phyloP scores from a whole-genome alignment of 2,888 invertebrate genomes.

The Polymixis lichenea region DNA sequence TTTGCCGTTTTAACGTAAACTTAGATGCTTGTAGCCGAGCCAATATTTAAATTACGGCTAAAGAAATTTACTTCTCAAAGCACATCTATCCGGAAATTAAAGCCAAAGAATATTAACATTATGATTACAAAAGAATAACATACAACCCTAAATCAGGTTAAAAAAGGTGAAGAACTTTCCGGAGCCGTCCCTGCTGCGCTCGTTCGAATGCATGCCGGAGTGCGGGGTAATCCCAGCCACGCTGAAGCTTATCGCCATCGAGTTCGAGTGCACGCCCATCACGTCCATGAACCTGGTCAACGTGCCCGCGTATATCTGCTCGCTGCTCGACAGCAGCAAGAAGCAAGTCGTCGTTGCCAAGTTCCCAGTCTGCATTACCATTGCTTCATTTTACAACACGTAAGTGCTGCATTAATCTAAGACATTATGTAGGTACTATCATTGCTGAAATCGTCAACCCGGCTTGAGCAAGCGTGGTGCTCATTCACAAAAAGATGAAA shows the following conservation, averaged over 20 bases:
- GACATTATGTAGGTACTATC: no score
- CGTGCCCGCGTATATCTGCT: slow-evolving; percentile 84
- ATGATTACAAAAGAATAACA: not conserved
- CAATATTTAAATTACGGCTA: not conserved
- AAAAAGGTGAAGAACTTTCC: slow-evolving; percentile 88
- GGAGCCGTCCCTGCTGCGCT: slow-evolving; percentile 81
- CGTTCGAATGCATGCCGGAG: slow-evolving; percentile 80
- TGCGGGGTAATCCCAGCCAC: slow-evolving; percentile 80
- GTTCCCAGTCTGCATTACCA: slow-evolving; percentile 85
- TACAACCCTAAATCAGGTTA: slow-evolving; percentile 70
- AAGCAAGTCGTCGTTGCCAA: slow-evolving; percentile 87
- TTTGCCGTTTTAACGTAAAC: not conserved
- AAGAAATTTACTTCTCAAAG: not conserved
- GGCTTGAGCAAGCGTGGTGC: not conserved
- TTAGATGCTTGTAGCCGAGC: not conserved
- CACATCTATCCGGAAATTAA: not conserved
- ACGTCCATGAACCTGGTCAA: slow-evolving; percentile 84
- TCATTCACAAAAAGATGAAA: not conserved
- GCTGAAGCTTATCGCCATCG: slow-evolving; percentile 76
- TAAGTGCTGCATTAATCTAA: slow-evolving; percentile 59
- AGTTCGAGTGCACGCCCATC: slow-evolving; percentile 84
- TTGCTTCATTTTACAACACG: slow-evolving; percentile 88
- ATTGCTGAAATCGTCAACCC: not conserved
- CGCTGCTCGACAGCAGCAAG: slow-evolving; percentile 85
- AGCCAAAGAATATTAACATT: not conserved